These are phyloP conservation scores for Gnathonemus longibarbis DNA, from an alignment of 2,113 vertebrate species.

Conservation along the genomic window DNA sequence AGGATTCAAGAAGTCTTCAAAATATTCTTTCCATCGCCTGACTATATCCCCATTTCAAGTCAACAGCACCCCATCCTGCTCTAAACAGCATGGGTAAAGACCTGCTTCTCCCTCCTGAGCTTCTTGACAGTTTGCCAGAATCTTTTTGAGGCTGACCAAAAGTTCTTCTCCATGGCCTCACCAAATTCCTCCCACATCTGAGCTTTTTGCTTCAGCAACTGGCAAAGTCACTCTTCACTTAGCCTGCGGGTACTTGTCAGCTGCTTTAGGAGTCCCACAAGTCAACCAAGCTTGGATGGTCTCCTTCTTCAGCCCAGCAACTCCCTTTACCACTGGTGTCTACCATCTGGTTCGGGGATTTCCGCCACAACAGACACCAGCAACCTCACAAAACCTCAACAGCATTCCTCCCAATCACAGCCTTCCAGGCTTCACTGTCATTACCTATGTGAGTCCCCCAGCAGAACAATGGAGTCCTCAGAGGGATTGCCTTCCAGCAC, in stretches of 20 bases:
- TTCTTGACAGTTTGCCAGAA: not conserved
- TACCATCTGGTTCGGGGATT: not conserved
- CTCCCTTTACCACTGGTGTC: not conserved
- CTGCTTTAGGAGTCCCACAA: not conserved
- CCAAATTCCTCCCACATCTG: not conserved
- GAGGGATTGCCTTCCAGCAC: not conserved
- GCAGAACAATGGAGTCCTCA: no score
- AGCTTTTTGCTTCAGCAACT: not conserved
- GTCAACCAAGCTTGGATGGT: not conserved
- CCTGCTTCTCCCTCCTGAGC: not conserved
- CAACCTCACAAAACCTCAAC: not conserved
- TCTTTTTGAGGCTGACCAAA: not conserved
- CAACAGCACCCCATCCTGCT: not conserved
- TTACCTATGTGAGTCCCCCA: no score
- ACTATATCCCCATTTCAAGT: not conserved
- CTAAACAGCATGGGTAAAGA: not conserved
- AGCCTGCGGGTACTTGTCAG: not conserved
- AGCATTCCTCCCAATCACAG: not conserved
- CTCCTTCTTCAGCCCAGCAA: not conserved
- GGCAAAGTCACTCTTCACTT: not conserved
- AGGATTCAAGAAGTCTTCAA: not conserved
- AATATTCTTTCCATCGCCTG: not conserved
- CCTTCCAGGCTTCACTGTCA: not conserved
- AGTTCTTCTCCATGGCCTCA: not conserved
- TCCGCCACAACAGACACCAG: not conserved